A percentile compares a stretch with the other conserved stretches of the same genome.
Evolutionary conservation across 2,797 vertebrate genomes (phyloP).

Genomic region (Podarcis siculus): DNA sequence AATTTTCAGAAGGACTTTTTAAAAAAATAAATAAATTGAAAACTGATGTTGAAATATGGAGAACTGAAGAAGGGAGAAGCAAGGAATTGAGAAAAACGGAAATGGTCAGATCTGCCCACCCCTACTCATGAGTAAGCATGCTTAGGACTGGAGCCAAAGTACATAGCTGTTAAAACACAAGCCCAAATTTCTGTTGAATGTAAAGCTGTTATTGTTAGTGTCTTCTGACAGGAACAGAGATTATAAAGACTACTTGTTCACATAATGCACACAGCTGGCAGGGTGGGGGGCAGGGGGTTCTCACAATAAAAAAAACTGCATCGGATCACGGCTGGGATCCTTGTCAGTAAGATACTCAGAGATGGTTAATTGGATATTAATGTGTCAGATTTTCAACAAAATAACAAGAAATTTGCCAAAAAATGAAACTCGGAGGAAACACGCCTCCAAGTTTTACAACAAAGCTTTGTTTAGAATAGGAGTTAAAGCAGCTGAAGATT

Average conservation of each 20-base stretch:
- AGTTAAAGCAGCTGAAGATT: conserved; percentile 80
- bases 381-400: conserved; percentile 78
- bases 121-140: neutral
- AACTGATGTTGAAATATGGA: too few species aligned
- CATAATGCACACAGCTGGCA: conserved; percentile 63
- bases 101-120: too few species aligned
- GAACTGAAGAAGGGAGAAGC: too few species aligned
- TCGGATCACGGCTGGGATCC: conserved; percentile 66
- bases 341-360: conserved; percentile 74
- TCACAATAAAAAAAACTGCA: conserved; percentile 46
- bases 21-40: too few species aligned
- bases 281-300: conserved; percentile 44
- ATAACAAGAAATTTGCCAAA: conserved; percentile 78
- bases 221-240: conserved; percentile 21
- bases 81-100: too few species aligned
- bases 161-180: conserved; percentile 47
- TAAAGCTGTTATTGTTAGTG: conserved; percentile 58
- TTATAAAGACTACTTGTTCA: conserved; percentile 71
- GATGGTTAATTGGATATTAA: conserved; percentile 79
- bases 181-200: conserved; percentile 30
- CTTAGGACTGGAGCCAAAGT: conserved; percentile 4
- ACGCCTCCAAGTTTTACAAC: conserved; percentile 72
- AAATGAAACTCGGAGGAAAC: conserved; percentile 75
- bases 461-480: conserved; percentile 78
- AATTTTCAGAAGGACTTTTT: too few species aligned